Base-by-base conservation (phyloP, 2,888 invertebrate genomes). In the Polydrusus cervinus region DNA sequence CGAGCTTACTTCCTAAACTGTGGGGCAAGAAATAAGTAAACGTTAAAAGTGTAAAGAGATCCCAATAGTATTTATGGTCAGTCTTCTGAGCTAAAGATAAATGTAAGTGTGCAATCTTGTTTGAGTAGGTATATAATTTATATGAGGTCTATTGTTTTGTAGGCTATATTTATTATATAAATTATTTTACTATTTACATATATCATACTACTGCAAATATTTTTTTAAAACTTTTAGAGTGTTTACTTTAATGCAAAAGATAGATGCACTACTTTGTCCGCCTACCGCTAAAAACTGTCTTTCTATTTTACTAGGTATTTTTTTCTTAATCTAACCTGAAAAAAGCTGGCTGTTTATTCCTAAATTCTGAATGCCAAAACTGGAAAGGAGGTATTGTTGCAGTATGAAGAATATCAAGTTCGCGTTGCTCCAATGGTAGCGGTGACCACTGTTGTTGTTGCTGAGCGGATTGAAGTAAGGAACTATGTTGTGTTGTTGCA, bases 341-440 rank as follows among this genome's bases (percentile, higher is more conserved):
- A 86, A 95, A 95, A 78, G 95, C 94, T 78, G 95, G 95, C 87
- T 95, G 95, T 87, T 95, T 95, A 89, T 95, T 96, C 81, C 94
- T 92, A 87, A 97, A 95, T 89, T 96, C 96, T 78, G 95, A 92
- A 88, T 96, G 96, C 97, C 96, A 97, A 88, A 96, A 96, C 87
- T 95, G 95, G 88, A 94, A 96, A 83, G 97, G 95, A 84, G 95
- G 94, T 87, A 97, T 94, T 78, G 93, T 93, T 82, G 94, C 94
- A 83, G 94, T 92, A 87, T 95, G 95, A 79, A 93, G 90, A 85
- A 94, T 93, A 87, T 95, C 95, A 87, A 96, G 93, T 84, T 95
- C 94, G 84, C 94, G 91, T 82, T 95, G 90, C 89, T 95, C 95
- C 76, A 93, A 90, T 16, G 92, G 91, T 57, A 87, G 79, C 34